phyloP scores from a whole-genome alignment of 2,113 vertebrate genomes.

The Saccopteryx leptura region DNA sequence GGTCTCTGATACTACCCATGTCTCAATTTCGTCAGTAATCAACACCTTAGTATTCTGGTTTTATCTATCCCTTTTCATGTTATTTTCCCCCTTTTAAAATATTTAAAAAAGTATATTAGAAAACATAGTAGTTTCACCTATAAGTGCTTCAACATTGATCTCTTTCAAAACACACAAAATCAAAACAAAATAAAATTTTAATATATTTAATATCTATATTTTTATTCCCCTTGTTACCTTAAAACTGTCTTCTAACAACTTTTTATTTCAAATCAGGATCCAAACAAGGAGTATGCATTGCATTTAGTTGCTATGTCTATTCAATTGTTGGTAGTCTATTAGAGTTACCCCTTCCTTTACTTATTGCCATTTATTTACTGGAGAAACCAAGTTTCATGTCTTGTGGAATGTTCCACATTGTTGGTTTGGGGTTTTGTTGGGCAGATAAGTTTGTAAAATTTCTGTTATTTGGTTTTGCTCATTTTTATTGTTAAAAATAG shows the following conservation, averaged over 20 bases:
- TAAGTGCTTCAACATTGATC: neutral
- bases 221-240: neutral
- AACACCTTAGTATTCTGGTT: neutral
- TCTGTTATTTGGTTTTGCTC: too few species aligned
- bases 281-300: neutral
- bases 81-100: neutral
- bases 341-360: neutral
- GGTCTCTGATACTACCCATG: neutral
- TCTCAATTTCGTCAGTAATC: neutral
- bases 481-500: too few species aligned
- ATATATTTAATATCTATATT: neutral
- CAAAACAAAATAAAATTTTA: neutral
- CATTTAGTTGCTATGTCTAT: neutral
- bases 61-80: neutral
- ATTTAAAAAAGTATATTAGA: neutral
- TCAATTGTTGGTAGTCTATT: neutral
- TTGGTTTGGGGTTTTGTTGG: neutral
- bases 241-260: neutral
- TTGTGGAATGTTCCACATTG: neutral
- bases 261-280: neutral
- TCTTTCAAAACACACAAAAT: neutral
- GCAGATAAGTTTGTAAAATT: too few species aligned
- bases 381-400: neutral
- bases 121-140: neutral
- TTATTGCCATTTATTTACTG: neutral